A percentile compares a stretch with the other conserved stretches of the same genome.
These are phyloP conservation scores for Clarias platycephalus DNA, from an alignment of 2,797 vertebrate species.

Conservation along the genomic window DNA sequence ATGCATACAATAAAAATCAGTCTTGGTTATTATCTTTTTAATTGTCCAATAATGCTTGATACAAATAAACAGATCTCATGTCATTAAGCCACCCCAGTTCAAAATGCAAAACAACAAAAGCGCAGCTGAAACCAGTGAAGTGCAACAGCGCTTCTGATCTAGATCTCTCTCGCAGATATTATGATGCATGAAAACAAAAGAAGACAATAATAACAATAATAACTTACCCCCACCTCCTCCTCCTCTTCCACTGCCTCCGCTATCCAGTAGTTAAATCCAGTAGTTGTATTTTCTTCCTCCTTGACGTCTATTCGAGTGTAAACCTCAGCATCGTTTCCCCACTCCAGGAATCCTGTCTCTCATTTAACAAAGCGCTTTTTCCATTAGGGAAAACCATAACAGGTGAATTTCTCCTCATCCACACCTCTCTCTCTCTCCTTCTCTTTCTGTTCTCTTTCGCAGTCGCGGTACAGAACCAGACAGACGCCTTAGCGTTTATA, in stretches of 20 bases:
- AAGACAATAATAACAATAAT: constrained; percentile 21
- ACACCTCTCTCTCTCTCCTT: not conserved
- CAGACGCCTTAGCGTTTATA: not conserved
- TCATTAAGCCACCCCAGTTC: not conserved
- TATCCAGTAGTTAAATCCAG: no score
- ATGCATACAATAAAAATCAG: not conserved
- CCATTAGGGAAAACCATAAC: constrained; percentile 23
- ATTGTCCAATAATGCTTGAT: not conserved
- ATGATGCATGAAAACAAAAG: not conserved
- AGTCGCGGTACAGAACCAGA: not conserved
- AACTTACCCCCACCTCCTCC: constrained; percentile 17
- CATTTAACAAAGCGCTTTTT: constrained; percentile 1
- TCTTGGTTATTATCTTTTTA: not conserved
- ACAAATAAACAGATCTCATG: not conserved
- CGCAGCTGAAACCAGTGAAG: not conserved
- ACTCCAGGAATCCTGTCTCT: not conserved
- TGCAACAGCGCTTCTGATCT: not conserved
- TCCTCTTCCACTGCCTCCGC: not conserved
- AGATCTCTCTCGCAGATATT: not conserved
- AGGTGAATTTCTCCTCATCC: constrained; percentile 22
- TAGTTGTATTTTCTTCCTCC: constrained; percentile 15
- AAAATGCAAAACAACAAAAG: not conserved
- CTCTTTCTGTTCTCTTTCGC: not conserved
- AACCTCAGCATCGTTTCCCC: constrained; percentile 35
- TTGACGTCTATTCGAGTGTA: constrained; percentile 8